phyloP scores from a whole-genome alignment of 2,797 vertebrate genomes.

The Anolis apletophallus region DNA sequence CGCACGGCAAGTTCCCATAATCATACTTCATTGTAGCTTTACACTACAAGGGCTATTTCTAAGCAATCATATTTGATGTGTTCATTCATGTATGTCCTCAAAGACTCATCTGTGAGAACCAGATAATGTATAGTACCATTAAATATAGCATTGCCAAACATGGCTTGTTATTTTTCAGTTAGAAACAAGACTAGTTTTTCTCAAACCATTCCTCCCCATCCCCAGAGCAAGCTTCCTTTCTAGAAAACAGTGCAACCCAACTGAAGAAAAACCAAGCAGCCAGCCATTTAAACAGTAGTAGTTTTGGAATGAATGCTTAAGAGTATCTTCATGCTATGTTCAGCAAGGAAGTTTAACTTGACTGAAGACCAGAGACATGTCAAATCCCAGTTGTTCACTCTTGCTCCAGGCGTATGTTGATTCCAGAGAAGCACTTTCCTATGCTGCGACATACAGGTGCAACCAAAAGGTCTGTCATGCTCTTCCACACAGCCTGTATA shows the following conservation, averaged over 20 bases:
- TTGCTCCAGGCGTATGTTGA: constrained; percentile 79
- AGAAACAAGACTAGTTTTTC: constrained; percentile 57
- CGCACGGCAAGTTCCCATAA: not conserved
- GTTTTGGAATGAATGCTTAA: constrained; percentile 67
- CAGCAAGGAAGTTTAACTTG: constrained; percentile 65
- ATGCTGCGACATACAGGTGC: constrained; percentile 84
- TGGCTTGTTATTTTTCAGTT: constrained; percentile 8
- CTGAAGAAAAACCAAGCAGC: constrained; percentile 51
- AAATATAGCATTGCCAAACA: constrained; percentile 69
- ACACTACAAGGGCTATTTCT: fast-evolving
- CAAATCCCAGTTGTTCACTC: constrained; percentile 70
- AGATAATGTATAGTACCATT: constrained; percentile 49
- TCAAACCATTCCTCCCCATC: constrained; percentile 29
- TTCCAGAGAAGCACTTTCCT: constrained; percentile 82
- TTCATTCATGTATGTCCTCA: constrained; percentile 26
- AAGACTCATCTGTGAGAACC: constrained; percentile 40
- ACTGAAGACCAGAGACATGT: constrained; percentile 48
- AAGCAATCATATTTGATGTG: not conserved
- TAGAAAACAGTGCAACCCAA: constrained; percentile 60
- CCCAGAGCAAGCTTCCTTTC: constrained; percentile 61
- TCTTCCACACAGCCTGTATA: constrained; percentile 87
- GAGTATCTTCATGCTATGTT: constrained; percentile 55
- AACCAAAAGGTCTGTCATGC: constrained; percentile 83
- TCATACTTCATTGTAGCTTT: constrained; percentile 21
- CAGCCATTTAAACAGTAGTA: constrained; percentile 57